These are phyloP conservation scores for Apocrypta bakeri DNA, from an alignment of 1,140 invertebrate species.

Conservation along the genomic window DNA sequence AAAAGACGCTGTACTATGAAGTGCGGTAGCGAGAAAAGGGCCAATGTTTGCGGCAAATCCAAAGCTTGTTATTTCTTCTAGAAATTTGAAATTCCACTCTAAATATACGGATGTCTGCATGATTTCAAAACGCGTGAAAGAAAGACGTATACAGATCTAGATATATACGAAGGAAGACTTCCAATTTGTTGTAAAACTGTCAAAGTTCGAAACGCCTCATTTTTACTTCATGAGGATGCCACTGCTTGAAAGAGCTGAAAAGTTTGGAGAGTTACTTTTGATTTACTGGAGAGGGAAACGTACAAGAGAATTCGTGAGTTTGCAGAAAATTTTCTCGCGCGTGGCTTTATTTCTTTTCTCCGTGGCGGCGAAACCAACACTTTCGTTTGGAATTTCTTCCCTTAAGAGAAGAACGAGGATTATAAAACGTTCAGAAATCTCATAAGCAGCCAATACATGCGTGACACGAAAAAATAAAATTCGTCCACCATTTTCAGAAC, in stretches of 20 bases:
- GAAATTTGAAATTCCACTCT: not conserved
- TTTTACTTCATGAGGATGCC: not conserved
- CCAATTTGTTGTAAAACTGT: conserved; percentile 33
- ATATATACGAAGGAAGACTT: not conserved
- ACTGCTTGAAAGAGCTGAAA: not conserved
- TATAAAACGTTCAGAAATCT: no score
- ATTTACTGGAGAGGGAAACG: not conserved
- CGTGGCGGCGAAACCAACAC: no score
- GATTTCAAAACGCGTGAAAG: not conserved
- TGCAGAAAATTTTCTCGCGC: no score
- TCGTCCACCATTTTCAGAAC: not conserved
- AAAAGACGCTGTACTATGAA: not conserved
- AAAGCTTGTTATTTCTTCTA: not conserved
- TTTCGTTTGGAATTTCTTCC: no score
- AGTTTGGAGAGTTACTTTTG: not conserved
- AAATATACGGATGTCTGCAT: not conserved
- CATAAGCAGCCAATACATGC: no score
- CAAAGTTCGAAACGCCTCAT: conserved; percentile 10
- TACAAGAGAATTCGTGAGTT: not conserved
- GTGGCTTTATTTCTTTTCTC: no score
- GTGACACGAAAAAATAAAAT: no score
- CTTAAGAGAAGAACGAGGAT: no score
- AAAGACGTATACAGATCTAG: not conserved
- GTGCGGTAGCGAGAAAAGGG: not conserved
- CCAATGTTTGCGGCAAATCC: conserved; percentile 1